Conservation (phyloP, 2,797 vertebrate species). For the Mionectes olivaceus region DNA sequence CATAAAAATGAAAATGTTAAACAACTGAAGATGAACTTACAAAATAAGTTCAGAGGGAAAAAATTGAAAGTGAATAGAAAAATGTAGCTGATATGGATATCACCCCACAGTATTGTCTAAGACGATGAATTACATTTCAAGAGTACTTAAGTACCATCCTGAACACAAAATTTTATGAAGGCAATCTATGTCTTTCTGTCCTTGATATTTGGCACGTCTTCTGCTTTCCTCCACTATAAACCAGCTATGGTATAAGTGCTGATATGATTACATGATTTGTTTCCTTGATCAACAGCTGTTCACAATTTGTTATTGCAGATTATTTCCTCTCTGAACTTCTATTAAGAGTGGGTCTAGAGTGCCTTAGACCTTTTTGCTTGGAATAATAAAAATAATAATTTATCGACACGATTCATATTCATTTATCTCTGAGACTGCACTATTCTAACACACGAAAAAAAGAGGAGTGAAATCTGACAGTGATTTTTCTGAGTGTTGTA, state of each 20-base stretch:
- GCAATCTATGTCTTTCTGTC: not conserved
- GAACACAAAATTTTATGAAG: not conserved
- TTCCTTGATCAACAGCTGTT: slow-evolving; percentile 61
- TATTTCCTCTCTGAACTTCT: slow-evolving; percentile 49
- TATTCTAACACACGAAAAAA: not conserved
- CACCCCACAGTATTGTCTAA: not conserved
- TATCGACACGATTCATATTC: not conserved
- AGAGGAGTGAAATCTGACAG: not conserved
- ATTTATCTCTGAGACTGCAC: not conserved
- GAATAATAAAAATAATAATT: slow-evolving; percentile 39
- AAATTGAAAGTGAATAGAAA: not conserved
- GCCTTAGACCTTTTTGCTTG: slow-evolving; percentile 3
- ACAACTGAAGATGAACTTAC: not conserved
- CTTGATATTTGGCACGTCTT: slow-evolving; percentile 9
- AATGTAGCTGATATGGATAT: not conserved
- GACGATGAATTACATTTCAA: not conserved
- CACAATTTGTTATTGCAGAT: slow-evolving; percentile 26
- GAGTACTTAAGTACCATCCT: not conserved
- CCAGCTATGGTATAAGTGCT: slow-evolving; percentile 49
- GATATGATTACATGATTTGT: slow-evolving; percentile 37
- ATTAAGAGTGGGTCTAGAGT: not conserved
- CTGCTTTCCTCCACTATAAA: slow-evolving; percentile 28
- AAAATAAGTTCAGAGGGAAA: not conserved
- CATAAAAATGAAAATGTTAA: not conserved
- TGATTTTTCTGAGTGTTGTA: not conserved